Base-by-base conservation (phyloP, 2,888 invertebrate species). In the Dasysyrphus tricinctus region DNA sequence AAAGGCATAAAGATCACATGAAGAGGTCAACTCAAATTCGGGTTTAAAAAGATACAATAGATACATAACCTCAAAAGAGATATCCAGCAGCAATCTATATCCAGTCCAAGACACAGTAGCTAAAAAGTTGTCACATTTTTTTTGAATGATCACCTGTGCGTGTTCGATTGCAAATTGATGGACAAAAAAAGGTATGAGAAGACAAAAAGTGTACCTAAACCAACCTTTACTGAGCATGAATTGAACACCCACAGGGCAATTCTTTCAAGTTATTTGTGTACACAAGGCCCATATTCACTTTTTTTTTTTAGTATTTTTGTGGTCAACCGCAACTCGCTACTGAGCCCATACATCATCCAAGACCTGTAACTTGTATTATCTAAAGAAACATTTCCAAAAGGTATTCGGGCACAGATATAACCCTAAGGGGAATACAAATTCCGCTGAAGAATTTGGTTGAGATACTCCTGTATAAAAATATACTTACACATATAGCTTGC, bases 141-240 rank as follows among this genome's bases (percentile, higher is more conserved):
- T n/a, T 90, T 90, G 91, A 90, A 88, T 91, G 91, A 91, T 90
- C 90, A 90, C 89, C 91, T 88, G 85, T 89, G 76, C 83, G 85
- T 89, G 76, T 87, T 81, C 77, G 65, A 81, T 81, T 78, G 70
- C 74, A 39, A 81, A 72, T 65, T 80, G 75, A 76, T 74, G 54
- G 51, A 63, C 78, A 37, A 34, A 54, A n/a, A 67, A 47, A 59
- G 19, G 12, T 19, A 37, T 2, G 9, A 75, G 39, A 63, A 75
- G 63, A 75, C 12, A 72, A 63, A 47, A 61, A 59, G 56, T 29
- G 6, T 14, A 8, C 29, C 19, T n/a, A n/a, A n/a, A n/a, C 4
- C n/a, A 29, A 63, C 29, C 49, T 34, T 49, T n/a, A 19, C 42
- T 24, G 24, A 24, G 1, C 24, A 24, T 49, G 72, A 44, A 72